phyloP scores from a whole-genome alignment of 2,888 invertebrate genomes.

The Ormia ochracea region DNA sequence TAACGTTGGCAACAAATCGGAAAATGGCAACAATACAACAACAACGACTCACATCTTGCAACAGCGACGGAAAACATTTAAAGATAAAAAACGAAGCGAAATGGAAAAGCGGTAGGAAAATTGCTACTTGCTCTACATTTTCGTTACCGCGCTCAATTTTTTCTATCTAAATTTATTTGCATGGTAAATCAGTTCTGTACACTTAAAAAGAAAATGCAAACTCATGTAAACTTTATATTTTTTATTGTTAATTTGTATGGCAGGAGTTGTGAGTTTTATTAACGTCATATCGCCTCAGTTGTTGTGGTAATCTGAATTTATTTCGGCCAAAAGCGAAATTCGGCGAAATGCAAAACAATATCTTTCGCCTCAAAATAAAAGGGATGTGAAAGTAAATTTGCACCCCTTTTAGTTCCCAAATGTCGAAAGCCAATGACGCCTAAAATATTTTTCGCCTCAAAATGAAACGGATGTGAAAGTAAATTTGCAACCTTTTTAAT shows the following conservation, averaged over 20 bases:
- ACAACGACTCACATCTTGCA: neutral
- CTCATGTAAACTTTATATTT: conserved; percentile 23
- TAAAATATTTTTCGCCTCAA: too few relatives aligned
- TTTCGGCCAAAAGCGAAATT: too few relatives aligned
- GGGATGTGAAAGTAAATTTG: too few relatives aligned
- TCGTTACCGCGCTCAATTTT: conserved; percentile 26
- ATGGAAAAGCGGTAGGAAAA: conserved; percentile 53
- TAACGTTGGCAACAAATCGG: conserved; percentile 48
- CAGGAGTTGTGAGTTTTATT: conserved; percentile 23
- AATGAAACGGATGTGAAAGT: too few relatives aligned
- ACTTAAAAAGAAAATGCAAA: conserved; percentile 2
- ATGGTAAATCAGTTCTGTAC: neutral
- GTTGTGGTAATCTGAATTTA: too few relatives aligned
- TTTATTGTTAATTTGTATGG: conserved; percentile 43
- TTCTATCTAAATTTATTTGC: neutral
- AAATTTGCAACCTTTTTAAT: too few relatives aligned
- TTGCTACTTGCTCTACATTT: conserved; percentile 52
- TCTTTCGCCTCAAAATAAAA: too few relatives aligned
- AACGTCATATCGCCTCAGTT: neutral
- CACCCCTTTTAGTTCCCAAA: too few relatives aligned
- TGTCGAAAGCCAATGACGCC: too few relatives aligned
- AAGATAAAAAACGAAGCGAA: conserved; percentile 23
- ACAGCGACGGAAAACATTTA: conserved; percentile 40
- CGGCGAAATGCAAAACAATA: too few relatives aligned
- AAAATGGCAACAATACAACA: conserved; percentile 32